Evolutionary conservation across 2,888 invertebrate species (phyloP).

Genomic region (Coenonympha arcania): DNA sequence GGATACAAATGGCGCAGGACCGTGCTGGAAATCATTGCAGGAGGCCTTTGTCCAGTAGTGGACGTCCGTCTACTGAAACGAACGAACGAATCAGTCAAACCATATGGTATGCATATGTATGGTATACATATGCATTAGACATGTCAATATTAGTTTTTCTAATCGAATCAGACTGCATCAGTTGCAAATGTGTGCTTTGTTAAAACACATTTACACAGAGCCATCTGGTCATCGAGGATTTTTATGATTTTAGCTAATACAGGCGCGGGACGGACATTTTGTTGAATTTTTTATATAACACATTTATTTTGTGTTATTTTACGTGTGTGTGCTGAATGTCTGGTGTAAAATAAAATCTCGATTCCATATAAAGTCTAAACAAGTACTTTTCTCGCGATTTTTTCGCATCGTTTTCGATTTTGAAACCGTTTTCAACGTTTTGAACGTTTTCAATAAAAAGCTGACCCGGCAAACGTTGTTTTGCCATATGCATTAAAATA

Average conservation of each 20-base stretch:
- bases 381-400: too few relatives aligned
- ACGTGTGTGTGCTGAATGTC: not conserved
- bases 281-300: constrained; percentile 5
- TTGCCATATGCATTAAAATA: too few relatives aligned
- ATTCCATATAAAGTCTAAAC: not conserved
- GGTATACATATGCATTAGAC: not conserved
- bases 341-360: not conserved
- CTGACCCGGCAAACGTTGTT: too few relatives aligned
- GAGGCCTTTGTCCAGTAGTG: too few relatives aligned
- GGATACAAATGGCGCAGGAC: too few relatives aligned
- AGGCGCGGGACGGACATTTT: constrained; percentile 2
- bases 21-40: too few relatives aligned
- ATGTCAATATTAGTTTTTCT: constrained; percentile 10
- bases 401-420: too few relatives aligned
- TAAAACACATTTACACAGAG: not conserved
- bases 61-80: too few relatives aligned
- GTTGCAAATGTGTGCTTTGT: not conserved
- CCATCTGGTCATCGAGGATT: not conserved
- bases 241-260: constrained; percentile 9
- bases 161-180: not conserved
- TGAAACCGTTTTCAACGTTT: too few relatives aligned
- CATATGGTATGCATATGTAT: too few relatives aligned
- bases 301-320: not conserved
- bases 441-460: too few relatives aligned
- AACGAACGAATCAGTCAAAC: too few relatives aligned